Conservation (phyloP, 1,140 invertebrate species). For the Lanistes nyassanus region DNA sequence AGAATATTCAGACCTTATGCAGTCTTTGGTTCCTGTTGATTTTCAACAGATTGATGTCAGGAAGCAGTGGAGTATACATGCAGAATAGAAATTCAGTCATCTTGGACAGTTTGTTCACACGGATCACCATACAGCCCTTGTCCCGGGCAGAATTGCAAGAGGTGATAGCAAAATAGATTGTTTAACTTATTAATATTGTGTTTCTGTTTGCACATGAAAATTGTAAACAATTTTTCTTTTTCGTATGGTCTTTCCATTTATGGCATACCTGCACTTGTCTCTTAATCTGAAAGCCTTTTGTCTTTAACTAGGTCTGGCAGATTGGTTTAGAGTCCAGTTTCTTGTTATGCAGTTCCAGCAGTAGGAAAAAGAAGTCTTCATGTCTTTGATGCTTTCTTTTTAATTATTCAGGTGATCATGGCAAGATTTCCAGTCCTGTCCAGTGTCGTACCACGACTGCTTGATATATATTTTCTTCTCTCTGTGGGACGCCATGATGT, state of each 20-base stretch:
- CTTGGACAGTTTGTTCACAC: conserved; percentile 80
- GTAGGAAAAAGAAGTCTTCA: too few species aligned
- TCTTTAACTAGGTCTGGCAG: too few species aligned
- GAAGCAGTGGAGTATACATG: conserved; percentile 72
- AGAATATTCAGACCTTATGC: too few species aligned
- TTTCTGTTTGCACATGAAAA: too few species aligned
- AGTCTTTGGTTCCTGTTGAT: too few species aligned
- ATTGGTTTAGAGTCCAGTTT: too few species aligned
- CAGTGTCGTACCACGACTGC: conserved; percentile 81
- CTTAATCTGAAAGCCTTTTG: too few species aligned
- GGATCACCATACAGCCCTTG: conserved; percentile 84
- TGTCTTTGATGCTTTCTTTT: neutral
- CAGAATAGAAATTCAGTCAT: conserved; percentile 70
- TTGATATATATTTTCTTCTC: conserved; percentile 86
- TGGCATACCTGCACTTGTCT: too few species aligned
- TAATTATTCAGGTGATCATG: conserved; percentile 56
- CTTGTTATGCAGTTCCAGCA: too few species aligned
- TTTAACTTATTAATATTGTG: too few species aligned
- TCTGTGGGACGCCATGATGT: conserved; percentile 75
- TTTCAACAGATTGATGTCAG: conserved; percentile 72
- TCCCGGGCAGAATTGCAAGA: conserved; percentile 77
- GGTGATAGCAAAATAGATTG: conserved; percentile 58
- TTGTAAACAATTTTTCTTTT: too few species aligned
- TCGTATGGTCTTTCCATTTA: too few species aligned
- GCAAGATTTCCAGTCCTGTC: conserved; percentile 76